These are phyloP conservation scores for Altica lythri DNA, from an alignment of 2,888 invertebrate species.

Conservation along the genomic window DNA sequence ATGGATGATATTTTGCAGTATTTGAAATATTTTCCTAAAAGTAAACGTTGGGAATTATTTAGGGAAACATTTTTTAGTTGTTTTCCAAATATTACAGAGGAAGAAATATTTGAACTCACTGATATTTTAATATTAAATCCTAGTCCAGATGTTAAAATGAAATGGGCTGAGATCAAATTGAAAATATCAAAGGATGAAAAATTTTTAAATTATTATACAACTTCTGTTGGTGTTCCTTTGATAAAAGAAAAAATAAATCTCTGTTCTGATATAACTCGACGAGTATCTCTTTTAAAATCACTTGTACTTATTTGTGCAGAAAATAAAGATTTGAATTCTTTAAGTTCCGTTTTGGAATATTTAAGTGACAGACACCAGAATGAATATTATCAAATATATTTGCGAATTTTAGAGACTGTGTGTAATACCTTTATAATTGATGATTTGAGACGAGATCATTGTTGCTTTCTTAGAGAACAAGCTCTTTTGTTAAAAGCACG, in stretches of 20 bases:
- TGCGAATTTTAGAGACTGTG: slow-evolving; percentile 8
- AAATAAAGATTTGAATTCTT: slow-evolving; percentile 33
- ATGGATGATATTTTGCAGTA: too few relatives aligned
- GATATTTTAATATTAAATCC: too few relatives aligned
- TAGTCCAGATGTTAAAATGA: too few relatives aligned
- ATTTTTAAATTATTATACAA: too few relatives aligned
- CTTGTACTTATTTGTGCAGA: slow-evolving; percentile 29
- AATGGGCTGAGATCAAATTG: too few relatives aligned
- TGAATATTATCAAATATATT: slow-evolving; percentile 20
- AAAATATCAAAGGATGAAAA: too few relatives aligned
- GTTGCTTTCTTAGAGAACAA: slow-evolving; percentile 29
- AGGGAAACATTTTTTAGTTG: neutral
- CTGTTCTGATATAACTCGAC: too few relatives aligned
- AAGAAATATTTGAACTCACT: too few relatives aligned
- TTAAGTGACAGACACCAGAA: slow-evolving; percentile 32
- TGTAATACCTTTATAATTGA: slow-evolving; percentile 14
- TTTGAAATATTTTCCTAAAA: slow-evolving; percentile 24
- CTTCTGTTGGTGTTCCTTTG: too few relatives aligned
- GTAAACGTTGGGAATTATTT: neutral
- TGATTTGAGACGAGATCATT: slow-evolving; percentile 27
- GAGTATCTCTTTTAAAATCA: slow-evolving; percentile 16
- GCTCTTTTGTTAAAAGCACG: slow-evolving; percentile 23
- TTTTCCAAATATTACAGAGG: neutral
- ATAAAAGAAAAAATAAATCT: too few relatives aligned
- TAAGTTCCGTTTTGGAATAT: slow-evolving; percentile 34